A percentile compares a stretch with the other conserved stretches of the same genome.
phyloP scores from a whole-genome alignment of 2,888 invertebrate species.

The Lithophane socia region DNA sequence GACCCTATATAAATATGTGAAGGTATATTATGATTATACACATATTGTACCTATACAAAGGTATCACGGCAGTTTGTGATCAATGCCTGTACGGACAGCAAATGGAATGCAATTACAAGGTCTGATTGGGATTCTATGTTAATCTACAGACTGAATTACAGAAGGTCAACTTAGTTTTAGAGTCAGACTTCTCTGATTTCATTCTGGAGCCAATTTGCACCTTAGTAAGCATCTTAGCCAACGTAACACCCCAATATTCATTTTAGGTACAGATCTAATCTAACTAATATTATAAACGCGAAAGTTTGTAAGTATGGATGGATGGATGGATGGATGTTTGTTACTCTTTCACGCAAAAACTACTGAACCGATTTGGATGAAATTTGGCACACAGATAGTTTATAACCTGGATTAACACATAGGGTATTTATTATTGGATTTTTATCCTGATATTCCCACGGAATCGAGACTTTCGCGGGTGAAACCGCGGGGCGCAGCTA shows the following conservation, averaged over 20 bases:
- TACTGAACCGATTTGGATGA: too few relatives aligned
- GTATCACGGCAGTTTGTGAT: slow-evolving; percentile 9
- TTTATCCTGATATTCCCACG: too few relatives aligned
- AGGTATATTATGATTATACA: slow-evolving; percentile 1
- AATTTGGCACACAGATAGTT: too few relatives aligned
- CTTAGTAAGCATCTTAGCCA: background rate
- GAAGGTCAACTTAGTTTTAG: slow-evolving; percentile 9
- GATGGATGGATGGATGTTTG: too few relatives aligned
- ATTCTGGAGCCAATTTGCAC: background rate
- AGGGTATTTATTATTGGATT: too few relatives aligned
- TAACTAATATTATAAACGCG: too few relatives aligned
- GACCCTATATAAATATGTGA: background rate
- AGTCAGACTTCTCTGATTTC: background rate
- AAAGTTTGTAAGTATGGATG: too few relatives aligned
- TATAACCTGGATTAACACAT: too few relatives aligned
- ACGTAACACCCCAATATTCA: background rate
- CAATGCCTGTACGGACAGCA: slow-evolving; percentile 29
- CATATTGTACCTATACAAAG: background rate
- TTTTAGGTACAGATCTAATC: too few relatives aligned
- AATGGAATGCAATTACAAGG: slow-evolving; percentile 47
- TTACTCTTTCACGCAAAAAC: too few relatives aligned
- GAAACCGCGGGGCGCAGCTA: too few relatives aligned
- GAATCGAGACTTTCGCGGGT: too few relatives aligned
- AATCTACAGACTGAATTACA: background rate
- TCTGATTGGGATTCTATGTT: slow-evolving; percentile 38